A percentile compares a stretch with the other conserved stretches of the same genome.
phyloP scores from a whole-genome alignment of 2,888 invertebrate species.

The Papilio demoleus region DNA sequence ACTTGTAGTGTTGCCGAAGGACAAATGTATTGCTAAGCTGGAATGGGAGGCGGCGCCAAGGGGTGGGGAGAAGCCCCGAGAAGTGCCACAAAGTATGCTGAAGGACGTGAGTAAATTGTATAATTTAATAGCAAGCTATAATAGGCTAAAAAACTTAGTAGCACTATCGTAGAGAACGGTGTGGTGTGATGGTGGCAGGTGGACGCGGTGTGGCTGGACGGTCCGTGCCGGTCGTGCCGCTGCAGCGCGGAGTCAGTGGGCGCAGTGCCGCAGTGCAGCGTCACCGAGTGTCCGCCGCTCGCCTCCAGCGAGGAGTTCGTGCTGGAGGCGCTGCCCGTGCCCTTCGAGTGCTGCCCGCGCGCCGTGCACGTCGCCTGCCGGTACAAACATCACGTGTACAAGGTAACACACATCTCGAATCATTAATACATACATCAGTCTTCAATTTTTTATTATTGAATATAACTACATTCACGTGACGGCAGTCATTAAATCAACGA shows the following conservation, averaged over 20 bases:
- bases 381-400: constrained; percentile 71
- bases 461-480: no score
- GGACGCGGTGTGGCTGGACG: constrained; percentile 87
- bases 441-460: no score
- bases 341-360: constrained; percentile 86
- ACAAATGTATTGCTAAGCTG: constrained; percentile 85
- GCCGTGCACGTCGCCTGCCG: constrained; percentile 84
- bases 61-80: constrained; percentile 80
- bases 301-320: constrained; percentile 81
- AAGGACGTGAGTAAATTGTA: constrained; percentile 74
- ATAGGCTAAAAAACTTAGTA: not conserved
- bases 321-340: constrained; percentile 76
- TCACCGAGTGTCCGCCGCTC: constrained; percentile 78
- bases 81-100: constrained; percentile 75
- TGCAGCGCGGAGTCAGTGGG: constrained; percentile 69
- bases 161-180: not conserved
- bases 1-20: constrained; percentile 82
- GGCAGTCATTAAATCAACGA: no score
- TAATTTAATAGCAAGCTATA: no score
- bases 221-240: constrained; percentile 86
- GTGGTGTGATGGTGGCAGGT: constrained; percentile 71
- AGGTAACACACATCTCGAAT: constrained; percentile 59
- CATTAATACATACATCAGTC: no score
- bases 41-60: constrained; percentile 79
- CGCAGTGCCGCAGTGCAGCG: constrained; percentile 71